Conservation (phyloP, 2,113 vertebrate genomes). For the Hydrochoerus hydrochaeris region DNA sequence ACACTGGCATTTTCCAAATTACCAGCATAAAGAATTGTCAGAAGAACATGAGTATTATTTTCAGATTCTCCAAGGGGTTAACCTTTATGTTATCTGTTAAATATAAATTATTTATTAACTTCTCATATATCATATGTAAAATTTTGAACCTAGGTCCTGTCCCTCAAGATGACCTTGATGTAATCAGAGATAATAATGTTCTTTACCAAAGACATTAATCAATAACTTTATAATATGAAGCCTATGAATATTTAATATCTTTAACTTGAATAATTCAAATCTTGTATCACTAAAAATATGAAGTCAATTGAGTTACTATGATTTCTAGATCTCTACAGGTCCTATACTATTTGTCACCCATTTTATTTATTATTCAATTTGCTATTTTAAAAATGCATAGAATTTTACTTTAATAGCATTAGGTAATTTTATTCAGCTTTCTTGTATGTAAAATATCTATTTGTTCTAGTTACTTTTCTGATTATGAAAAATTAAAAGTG, state of each 20-base stretch:
- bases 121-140: constrained; percentile 75
- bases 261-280: constrained; percentile 80
- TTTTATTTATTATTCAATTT: constrained; percentile 63
- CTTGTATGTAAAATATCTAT: constrained; percentile 27
- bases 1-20: constrained; percentile 83
- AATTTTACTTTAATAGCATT: constrained; percentile 28
- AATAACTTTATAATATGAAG: constrained; percentile 77
- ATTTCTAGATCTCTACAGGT: background rate
- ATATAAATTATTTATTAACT: constrained; percentile 78
- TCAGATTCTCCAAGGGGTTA: constrained; percentile 81
- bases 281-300: constrained; percentile 59
- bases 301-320: constrained; percentile 60
- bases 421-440: background rate
- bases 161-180: constrained; percentile 75
- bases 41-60: constrained; percentile 70
- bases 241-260: constrained; percentile 73
- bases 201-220: constrained; percentile 74
- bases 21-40: constrained; percentile 76
- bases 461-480: constrained; percentile 69
- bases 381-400: constrained; percentile 57
- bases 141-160: constrained; percentile 61
- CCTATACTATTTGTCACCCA: constrained; percentile 14
- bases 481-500: background rate
- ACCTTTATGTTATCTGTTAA: constrained; percentile 80
- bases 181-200: constrained; percentile 80